Conservation (phyloP, 1,140 invertebrate species). For the Cydia strobilella region DNA sequence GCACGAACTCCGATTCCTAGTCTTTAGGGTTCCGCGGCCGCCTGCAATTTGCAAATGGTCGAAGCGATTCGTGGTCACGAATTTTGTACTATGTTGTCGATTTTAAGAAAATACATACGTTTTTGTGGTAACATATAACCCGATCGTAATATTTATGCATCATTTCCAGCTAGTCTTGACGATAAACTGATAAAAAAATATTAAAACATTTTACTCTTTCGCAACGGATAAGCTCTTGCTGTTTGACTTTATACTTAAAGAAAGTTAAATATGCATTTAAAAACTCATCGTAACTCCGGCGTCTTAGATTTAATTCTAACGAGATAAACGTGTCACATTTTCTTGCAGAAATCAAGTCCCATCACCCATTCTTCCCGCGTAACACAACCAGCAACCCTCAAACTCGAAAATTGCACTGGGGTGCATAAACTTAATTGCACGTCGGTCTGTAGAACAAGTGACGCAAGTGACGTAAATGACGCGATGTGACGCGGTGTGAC, state of each 20-base stretch:
- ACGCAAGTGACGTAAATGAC: not conserved
- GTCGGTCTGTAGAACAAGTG: not conserved
- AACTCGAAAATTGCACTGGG: not conserved
- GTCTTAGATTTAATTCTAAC: too few species aligned
- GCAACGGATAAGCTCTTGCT: too few species aligned
- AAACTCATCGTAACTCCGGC: too few species aligned
- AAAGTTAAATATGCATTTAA: too few species aligned
- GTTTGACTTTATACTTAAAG: too few species aligned
- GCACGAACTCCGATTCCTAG: slow-evolving; percentile 1
- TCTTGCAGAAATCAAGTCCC: not conserved
- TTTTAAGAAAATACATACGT: not conserved
- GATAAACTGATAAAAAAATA: too few species aligned
- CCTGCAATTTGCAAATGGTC: slow-evolving; percentile 4
- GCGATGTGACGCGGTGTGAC: not conserved
- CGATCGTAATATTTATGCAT: too few species aligned
- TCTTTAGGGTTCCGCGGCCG: not conserved
- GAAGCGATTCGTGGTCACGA: not conserved
- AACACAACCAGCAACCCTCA: not conserved
- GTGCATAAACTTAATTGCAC: not conserved
- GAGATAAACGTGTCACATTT: too few species aligned
- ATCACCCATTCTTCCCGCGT: not conserved
- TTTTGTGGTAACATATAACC: too few species aligned
- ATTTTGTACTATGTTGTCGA: not conserved
- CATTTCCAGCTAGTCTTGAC: too few species aligned
- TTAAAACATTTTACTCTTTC: too few species aligned